These are phyloP conservation scores for Triplophysa tibetana DNA, from an alignment of 2,113 vertebrate species.

Conservation along the genomic window DNA sequence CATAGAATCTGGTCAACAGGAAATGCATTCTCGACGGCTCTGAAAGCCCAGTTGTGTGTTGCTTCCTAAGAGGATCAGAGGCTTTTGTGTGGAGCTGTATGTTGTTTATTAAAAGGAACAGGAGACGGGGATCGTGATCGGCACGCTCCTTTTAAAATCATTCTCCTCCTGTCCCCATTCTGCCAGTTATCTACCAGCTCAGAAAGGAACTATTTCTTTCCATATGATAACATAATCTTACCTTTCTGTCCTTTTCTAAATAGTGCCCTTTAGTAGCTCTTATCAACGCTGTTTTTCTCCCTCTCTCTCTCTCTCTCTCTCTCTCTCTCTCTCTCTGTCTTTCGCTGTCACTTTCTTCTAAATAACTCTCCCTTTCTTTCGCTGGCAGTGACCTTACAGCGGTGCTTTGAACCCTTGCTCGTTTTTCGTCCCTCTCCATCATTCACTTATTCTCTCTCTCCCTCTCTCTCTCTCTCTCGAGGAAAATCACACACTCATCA, in stretches of 20 bases:
- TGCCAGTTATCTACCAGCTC: constrained; percentile 61
- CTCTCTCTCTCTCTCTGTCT: neutral
- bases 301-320: constrained; percentile 12
- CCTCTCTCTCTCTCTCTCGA: constrained; percentile 49
- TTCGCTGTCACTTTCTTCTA: constrained; percentile 38
- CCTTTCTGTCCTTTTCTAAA: constrained; percentile 66
- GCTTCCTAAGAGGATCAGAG: constrained; percentile 23
- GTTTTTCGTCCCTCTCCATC: constrained; percentile 57
- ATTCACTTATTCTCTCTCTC: constrained; percentile 34
- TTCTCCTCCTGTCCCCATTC: constrained; percentile 58
- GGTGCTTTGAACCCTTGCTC: constrained; percentile 62
- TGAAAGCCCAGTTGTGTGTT: constrained; percentile 3
- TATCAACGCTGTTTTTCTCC: constrained; percentile 56
- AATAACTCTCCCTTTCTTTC: neutral
- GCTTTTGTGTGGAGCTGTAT: neutral
- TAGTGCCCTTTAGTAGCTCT: constrained; percentile 68
- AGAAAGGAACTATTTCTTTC: constrained; percentile 70
- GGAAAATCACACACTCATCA: constrained; percentile 79
- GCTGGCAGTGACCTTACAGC: constrained; percentile 68
- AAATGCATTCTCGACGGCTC: neutral
- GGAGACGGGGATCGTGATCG: constrained; percentile 17
- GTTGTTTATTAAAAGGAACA: constrained; percentile 36
- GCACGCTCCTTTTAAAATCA: neutral
- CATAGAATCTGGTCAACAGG: neutral
- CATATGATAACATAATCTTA: constrained; percentile 71